These are phyloP conservation scores for Columbina picui DNA, from an alignment of 2,113 vertebrate species.

Conservation along the genomic window DNA sequence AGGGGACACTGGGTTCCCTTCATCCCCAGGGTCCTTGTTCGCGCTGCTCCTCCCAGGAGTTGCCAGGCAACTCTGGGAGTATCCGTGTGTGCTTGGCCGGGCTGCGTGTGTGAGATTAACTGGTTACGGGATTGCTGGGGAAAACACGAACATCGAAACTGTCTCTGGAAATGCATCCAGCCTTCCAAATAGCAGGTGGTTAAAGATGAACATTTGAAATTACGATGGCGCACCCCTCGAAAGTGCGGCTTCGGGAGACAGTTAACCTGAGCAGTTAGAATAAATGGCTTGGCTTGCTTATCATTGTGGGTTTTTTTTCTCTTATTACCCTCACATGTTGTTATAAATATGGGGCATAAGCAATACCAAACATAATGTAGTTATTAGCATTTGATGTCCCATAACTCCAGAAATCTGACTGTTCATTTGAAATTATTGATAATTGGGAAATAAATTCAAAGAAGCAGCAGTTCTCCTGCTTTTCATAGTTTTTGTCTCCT, in stretches of 20 bases:
- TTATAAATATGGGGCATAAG: neutral
- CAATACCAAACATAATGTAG: neutral
- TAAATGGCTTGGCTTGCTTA: neutral
- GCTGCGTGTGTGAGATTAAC: conserved; percentile 71
- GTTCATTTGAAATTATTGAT: neutral
- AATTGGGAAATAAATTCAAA: neutral
- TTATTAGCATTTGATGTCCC: neutral
- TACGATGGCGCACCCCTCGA: neutral
- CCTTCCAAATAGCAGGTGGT: neutral
- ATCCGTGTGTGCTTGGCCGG: conserved; percentile 59
- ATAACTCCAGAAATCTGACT: neutral
- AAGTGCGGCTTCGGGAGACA: conserved; percentile 1
- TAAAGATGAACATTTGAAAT: conserved; percentile 35
- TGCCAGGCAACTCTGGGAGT: conserved; percentile 82
- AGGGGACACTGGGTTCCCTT: conserved; percentile 55
- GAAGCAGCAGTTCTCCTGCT: neutral
- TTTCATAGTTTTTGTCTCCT: neutral
- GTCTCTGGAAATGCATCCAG: conserved; percentile 64
- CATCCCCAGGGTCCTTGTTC: conserved; percentile 71
- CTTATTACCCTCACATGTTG: neutral
- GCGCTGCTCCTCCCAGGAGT: conserved; percentile 73
- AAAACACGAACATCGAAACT: conserved; percentile 71
- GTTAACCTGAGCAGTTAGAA: neutral
- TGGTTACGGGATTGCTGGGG: conserved; percentile 75
- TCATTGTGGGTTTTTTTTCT: neutral